These are phyloP conservation scores for Omphaloscelis lunosa DNA, from an alignment of 2,888 invertebrate species.

Conservation along the genomic window DNA sequence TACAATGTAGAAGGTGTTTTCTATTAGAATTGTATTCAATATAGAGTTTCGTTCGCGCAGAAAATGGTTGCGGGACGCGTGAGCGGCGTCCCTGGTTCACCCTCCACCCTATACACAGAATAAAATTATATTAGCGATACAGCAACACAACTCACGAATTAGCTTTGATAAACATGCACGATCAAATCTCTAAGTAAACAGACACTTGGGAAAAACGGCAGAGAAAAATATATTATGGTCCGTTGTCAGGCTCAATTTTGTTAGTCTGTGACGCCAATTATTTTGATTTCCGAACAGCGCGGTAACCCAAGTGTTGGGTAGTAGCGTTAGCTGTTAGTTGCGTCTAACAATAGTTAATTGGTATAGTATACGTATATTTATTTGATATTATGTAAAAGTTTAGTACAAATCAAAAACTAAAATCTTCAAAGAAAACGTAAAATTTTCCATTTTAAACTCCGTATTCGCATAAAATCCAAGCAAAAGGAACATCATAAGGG, in stretches of 20 bases:
- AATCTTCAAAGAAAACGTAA: neutral
- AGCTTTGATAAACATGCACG: constrained; percentile 55
- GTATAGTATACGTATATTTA: neutral
- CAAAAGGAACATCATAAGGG: constrained; percentile 74
- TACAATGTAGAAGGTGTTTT: constrained; percentile 70
- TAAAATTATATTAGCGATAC: constrained; percentile 62
- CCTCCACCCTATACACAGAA: constrained; percentile 56
- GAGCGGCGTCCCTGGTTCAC: constrained; percentile 69
- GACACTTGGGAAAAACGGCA: constrained; percentile 25
- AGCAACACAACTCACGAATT: constrained; percentile 60
- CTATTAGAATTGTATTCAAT: constrained; percentile 86
- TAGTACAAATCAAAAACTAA: neutral
- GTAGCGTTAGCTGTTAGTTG: no score
- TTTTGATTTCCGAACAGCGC: constrained; percentile 20
- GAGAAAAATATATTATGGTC: constrained; percentile 8
- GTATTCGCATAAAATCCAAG: constrained; percentile 52
- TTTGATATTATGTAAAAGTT: neutral
- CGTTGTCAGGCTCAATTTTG: constrained; percentile 7
- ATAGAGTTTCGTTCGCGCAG: constrained; percentile 85
- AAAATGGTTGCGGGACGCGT: constrained; percentile 84
- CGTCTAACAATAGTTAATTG: no score
- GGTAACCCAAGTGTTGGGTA: neutral
- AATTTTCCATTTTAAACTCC: constrained; percentile 49
- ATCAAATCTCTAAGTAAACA: constrained; percentile 33
- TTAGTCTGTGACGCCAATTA: constrained; percentile 36